Evolutionary conservation across 2,113 vertebrate genomes (phyloP).

Genomic region (Centrocercus urophasianus): DNA sequence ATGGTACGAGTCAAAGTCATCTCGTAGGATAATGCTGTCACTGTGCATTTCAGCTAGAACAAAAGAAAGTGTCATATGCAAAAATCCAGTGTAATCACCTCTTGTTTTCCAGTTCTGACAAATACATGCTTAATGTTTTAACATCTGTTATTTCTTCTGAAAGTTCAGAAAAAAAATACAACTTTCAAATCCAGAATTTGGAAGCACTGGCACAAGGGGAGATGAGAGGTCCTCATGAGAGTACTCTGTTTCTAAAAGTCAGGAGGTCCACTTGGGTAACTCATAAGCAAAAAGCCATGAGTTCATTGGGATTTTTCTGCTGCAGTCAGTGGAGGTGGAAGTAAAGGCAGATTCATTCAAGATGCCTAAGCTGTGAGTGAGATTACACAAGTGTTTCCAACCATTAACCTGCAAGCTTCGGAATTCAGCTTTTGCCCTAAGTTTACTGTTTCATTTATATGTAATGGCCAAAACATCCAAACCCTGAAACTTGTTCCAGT

Average conservation of each 20-base stretch:
- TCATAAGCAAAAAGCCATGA: background rate
- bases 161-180: background rate
- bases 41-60: conserved; percentile 92
- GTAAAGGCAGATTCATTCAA: background rate
- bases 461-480: background rate
- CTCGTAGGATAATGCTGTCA: conserved; percentile 90
- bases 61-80: background rate
- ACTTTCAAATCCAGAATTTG: background rate
- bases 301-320: background rate
- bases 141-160: background rate
- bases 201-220: background rate
- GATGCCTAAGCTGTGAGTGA: background rate
- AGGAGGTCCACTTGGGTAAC: background rate
- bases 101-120: background rate
- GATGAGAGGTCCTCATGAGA: background rate
- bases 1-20: conserved; percentile 95
- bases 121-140: background rate
- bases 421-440: background rate
- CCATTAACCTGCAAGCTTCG: background rate
- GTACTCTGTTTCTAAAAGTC: background rate
- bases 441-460: background rate
- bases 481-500: background rate
- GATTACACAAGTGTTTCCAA: background rate
- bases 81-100: background rate
- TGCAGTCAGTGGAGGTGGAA: background rate